A percentile compares a stretch with the other conserved stretches of the same genome.
These are phyloP conservation scores for Schizothorax lantsangensis DNA, from an alignment of 2,797 vertebrate genomes.

Conservation along the genomic window DNA sequence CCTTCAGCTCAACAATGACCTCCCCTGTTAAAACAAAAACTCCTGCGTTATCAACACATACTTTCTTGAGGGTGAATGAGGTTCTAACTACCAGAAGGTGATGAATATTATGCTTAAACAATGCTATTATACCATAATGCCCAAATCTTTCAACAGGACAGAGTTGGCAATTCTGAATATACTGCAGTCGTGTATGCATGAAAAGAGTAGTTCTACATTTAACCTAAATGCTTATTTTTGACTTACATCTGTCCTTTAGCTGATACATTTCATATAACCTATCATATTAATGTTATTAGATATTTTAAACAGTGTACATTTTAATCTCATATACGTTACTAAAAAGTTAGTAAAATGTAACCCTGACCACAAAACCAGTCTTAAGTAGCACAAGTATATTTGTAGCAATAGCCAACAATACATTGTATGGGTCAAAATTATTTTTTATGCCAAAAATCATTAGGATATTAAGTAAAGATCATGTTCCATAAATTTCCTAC, in stretches of 20 bases:
- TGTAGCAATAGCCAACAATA: background rate
- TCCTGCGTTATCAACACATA: constrained; percentile 46
- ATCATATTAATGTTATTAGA: background rate
- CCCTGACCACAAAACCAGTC: background rate
- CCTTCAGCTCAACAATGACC: constrained; percentile 64
- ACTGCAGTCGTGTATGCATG: background rate
- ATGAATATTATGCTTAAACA: constrained; percentile 54
- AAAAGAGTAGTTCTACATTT: background rate
- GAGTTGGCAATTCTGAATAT: background rate
- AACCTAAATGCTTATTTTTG: background rate
- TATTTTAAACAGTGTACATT: background rate
- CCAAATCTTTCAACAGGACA: background rate
- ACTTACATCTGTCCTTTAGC: background rate
- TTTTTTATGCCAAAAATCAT: background rate
- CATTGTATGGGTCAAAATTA: background rate
- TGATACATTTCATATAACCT: background rate
- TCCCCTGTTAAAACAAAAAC: constrained; percentile 64
- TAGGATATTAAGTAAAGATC: background rate
- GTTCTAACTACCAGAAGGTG: constrained; percentile 33
- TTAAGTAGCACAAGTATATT: background rate
- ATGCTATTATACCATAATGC: constrained; percentile 30
- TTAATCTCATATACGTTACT: background rate
- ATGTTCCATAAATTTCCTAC: background rate
- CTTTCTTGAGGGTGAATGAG: constrained; percentile 52
- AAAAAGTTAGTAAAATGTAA: background rate